A percentile compares a stretch with the other conserved stretches of the same genome.
Evolutionary conservation across 2,888 invertebrate genomes (phyloP).

Genomic region (Latrodectus hesperus): DNA sequence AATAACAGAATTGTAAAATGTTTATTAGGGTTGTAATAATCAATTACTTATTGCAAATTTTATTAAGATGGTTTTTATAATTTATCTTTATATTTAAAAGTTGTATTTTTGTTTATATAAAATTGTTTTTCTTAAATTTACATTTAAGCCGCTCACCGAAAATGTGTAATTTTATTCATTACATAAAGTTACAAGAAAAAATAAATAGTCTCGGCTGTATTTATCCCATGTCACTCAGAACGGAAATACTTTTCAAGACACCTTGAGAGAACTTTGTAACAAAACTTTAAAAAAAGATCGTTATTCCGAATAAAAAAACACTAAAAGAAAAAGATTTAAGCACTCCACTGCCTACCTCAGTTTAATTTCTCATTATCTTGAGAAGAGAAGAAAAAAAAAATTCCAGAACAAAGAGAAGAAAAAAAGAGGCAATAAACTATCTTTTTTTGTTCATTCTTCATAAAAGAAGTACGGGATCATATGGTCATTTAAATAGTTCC

Average conservation of each 20-base stretch:
- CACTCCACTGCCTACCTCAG: conserved; percentile 36
- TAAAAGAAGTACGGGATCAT: conserved; percentile 16
- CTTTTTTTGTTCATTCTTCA: not conserved
- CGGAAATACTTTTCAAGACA: not conserved
- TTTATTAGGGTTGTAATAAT: too few relatives aligned
- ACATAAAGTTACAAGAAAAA: not conserved
- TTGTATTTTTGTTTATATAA: too few relatives aligned
- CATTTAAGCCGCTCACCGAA: too few relatives aligned
- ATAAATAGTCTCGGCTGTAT: not conserved
- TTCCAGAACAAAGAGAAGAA: conserved; percentile 14
- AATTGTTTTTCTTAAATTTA: too few relatives aligned
- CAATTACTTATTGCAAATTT: too few relatives aligned
- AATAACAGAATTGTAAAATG: too few relatives aligned
- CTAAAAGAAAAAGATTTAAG: conserved; percentile 2
- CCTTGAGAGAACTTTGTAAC: not conserved
- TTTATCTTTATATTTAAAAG: too few relatives aligned
- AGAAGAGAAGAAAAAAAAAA: conserved; percentile 12
- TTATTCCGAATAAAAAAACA: not conserved
- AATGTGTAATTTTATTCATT: not conserved
- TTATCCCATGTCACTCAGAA: not conserved
- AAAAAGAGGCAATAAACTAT: conserved; percentile 32
- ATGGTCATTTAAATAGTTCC: conserved; percentile 52
- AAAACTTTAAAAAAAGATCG: not conserved
- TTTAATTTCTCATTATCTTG: conserved; percentile 30
- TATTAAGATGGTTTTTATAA: too few relatives aligned